Evolutionary conservation across 2,888 invertebrate species (phyloP), one percentile per base, ranked within the genome.

Genomic region (Noctua janthina): DNA sequence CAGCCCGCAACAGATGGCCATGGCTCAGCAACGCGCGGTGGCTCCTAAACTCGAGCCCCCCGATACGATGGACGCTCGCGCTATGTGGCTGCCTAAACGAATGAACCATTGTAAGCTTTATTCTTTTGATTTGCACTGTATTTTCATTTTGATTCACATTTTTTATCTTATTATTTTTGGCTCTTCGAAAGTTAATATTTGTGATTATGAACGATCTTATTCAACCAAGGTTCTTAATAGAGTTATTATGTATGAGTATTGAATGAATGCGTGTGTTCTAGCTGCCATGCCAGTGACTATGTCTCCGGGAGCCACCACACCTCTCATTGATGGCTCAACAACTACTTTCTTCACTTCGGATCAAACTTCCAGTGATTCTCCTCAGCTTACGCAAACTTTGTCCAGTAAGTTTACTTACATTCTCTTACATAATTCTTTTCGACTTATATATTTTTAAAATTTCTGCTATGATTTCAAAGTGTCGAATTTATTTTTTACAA

Each of bases 51-150:
- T 97, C 89, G 97, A 97, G 91, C 97, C 97, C 43, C 97, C 97
- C 68, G 97, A 97, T 88, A 97, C 97, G 70, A 96, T 97, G 95
- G 97, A 97, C 90, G 97, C 97, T 77, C 95, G 97, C 87, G 95
- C 97, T 83, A 97, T 97, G 95, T 98, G 98, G 98, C 96, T 97
- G 94, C 97, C 97, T 87, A 97, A 97, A 94, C 95, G 97, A 96
- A 97, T 98, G 96, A 97, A 97, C 92, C 97, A 97, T 97, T 97
- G 98, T 97, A 97, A 98, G 98, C 97, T 97, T 97, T 93, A 87
- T 85, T 82, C 66, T 90, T 92, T 92, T 92, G 89, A 89, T 92
- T 92, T 92, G 92, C 92, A 92, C 92, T 85, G 82, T 90, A 72
- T 83, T 88, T 90, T 90, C 90, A 80, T 89, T 90, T 91, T 84